Evolutionary conservation across 1,140 invertebrate genomes (phyloP), one percentile per base, ranked within the genome.

Genomic region (Eriosoma lanigerum): DNA sequence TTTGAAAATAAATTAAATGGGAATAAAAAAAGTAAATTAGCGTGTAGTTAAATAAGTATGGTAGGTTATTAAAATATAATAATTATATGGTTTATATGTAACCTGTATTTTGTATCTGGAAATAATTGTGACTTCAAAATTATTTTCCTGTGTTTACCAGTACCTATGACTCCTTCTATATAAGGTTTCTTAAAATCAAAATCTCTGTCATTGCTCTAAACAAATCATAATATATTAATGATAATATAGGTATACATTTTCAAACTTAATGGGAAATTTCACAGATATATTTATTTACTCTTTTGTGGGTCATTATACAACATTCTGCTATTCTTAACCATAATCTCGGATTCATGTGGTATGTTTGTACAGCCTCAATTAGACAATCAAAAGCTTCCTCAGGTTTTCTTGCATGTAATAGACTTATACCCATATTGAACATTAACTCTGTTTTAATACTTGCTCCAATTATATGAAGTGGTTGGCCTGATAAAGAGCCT

Each of bases 261-360:
- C 26, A 32, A 54, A 54, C 1, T 52, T 24, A 17, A 29, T 38
- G 1, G 10, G 3, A 38, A 38, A 38, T 29, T 48, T 21, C 44
- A 48, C 13, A 24, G n/a, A 64, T 64, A 1, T 21, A 64, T 1
- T 13, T 46, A 85, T 85, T 87, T 86, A 92, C 91, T 70, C 87
- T 84, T 88, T 92, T 92, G 82, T 92, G 88, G 58, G 89, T 88
- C 85, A 90, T 89, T 80, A 94, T 92, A 85, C 94, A 97, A 85
- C 96, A 97, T 86, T 98, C 97, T 0, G 96, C 95, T 83, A 98
- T 88, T 82, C 96, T 89, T 46, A 97, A 86, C 96, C 96, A 98
- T 5, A 98, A 88, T 70, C 94, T 88, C 1, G 95, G 93, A 87
- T 97, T 97, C 83, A 91, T 93, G 80, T 93, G 93, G 84, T 94